A percentile compares a stretch with the other conserved stretches of the same genome.
Conservation (phyloP, 35 echinoderm and acorn worm genomes). For the Hemicentrotus pulcherrimus region DNA sequence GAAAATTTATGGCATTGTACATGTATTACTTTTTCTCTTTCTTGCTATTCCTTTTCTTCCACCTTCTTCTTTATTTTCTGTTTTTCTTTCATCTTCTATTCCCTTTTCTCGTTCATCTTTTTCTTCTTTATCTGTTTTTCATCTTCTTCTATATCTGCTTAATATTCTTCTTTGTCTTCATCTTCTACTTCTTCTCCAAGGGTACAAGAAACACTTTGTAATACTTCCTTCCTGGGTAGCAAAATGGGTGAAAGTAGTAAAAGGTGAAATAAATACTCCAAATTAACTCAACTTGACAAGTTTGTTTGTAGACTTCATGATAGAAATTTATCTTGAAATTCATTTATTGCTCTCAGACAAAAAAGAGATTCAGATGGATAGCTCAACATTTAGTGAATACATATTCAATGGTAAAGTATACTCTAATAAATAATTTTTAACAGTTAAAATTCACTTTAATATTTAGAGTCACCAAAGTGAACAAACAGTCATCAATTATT, state of each 20-base stretch:
- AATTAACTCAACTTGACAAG: neutral
- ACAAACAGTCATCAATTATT: too few relatives aligned
- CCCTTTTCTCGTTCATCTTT: neutral
- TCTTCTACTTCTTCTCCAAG: neutral
- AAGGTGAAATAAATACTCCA: neutral
- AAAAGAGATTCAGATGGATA: neutral
- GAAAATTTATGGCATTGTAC: too few relatives aligned
- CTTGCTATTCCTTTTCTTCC: neutral
- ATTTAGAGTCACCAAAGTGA: too few relatives aligned
- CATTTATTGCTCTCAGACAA: neutral
- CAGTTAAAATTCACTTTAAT: too few relatives aligned
- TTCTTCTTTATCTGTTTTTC: neutral
- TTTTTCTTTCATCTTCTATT: neutral
- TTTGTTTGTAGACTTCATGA: neutral
- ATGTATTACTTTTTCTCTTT: neutral
- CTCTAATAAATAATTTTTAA: neutral
- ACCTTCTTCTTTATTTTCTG: neutral
- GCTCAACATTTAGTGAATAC: neutral
- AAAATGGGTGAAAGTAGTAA: neutral
- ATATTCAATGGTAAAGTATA: neutral
- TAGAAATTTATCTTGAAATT: neutral
- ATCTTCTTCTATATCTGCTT: conserved; percentile 57
- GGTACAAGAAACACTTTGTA: too few relatives aligned
- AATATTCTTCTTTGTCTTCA: conserved; percentile 76
- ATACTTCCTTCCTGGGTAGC: too few relatives aligned